Base-by-base conservation (phyloP, 2,797 vertebrate genomes). In the Sphenodon punctatus region DNA sequence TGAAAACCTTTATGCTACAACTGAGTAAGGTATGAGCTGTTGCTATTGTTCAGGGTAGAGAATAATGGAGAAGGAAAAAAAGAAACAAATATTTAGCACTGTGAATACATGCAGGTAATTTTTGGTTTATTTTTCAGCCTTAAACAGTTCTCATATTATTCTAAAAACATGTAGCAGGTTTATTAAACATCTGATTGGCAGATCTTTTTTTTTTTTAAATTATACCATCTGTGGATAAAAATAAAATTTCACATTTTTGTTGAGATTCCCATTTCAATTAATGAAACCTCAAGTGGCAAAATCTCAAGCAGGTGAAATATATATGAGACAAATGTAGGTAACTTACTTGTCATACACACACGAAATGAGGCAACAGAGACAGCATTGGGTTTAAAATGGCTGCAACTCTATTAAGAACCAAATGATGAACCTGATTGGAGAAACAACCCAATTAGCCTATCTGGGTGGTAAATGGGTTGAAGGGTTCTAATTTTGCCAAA, bases 1-100 rank as follows among this genome's bases (percentile, higher is more conserved):
- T 84, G 82, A 73, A 85, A 90, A 87, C 72, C 82, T 84, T 76
- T 56, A 2, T 67, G 88, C 72, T 68, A 45, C 76, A 69, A 85
- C 71, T 73, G 55, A 88, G 67, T 8, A n/a, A n/a, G n/a, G n/a
- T n/a, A n/a, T n/a, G n/a, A 1, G 67, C 7, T 0, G 1, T 23
- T 32, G 82, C 55, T 71, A n/a, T 60, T 49, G 34, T 2, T 69
- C 5, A 5, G 11, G 17, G 5, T 4, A 30, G 59, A 67, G 25
- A 71, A 82, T 55, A 60, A 61, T 4, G 8, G 66, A 20, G 25
- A 51, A 7, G 76, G 76, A 58, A 30, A 55, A 53, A 59, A 82
- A 59, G 8, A 30, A 42, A 60, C 5, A 46, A 77, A 80, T 82
- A 4, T 7, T 10, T 60, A 8, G 15, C 15, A 64, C 39, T 71